phyloP scores from a whole-genome alignment of 2,113 vertebrate species.

The Porphyrio hochstetteri region DNA sequence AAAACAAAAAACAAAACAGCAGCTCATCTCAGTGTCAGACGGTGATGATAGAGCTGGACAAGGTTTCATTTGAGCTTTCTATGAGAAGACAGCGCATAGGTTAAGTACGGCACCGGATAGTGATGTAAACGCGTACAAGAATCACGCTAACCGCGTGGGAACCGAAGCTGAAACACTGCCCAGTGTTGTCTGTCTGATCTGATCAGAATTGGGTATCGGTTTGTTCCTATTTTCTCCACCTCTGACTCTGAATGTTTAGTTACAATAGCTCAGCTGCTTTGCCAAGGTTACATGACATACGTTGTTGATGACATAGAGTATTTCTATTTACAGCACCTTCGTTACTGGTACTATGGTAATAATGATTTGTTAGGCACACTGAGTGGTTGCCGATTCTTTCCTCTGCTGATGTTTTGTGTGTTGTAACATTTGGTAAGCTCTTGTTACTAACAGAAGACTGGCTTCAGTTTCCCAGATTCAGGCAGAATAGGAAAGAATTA shows the following conservation, averaged over 20 bases:
- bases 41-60: neutral
- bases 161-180: neutral
- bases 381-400: constrained; percentile 64
- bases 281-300: constrained; percentile 48
- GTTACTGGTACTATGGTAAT: constrained; percentile 66
- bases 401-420: constrained; percentile 41
- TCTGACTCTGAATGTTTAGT: constrained; percentile 5
- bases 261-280: constrained; percentile 57
- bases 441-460: neutral
- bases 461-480: constrained; percentile 1
- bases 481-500: neutral
- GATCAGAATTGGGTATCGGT: neutral
- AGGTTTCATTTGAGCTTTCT: neutral
- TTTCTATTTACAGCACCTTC: constrained; percentile 73
- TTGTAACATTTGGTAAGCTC: neutral
- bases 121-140: neutral
- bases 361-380: constrained; percentile 70
- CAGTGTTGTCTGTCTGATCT: neutral
- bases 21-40: constrained; percentile 26
- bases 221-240: constrained; percentile 24
- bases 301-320: constrained; percentile 56
- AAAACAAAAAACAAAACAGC: constrained; percentile 22
- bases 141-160: neutral
- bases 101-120: neutral
- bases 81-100: neutral